Conservation (phyloP, 2,797 vertebrate species). For the Pempheris klunzingeri region DNA sequence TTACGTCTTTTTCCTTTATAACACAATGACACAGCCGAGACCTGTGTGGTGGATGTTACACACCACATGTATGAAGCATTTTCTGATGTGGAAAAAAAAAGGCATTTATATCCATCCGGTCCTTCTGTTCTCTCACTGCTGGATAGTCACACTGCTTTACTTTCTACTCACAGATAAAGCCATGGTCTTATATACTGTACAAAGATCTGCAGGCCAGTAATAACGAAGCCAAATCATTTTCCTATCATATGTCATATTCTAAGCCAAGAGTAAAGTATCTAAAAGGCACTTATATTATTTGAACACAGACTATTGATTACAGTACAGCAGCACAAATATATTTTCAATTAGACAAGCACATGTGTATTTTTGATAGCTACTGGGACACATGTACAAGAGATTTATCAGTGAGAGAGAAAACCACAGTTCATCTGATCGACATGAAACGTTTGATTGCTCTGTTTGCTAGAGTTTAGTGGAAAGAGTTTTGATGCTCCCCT, state of each 20-base stretch:
- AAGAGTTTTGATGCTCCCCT: constrained; percentile 16
- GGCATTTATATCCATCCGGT: constrained; percentile 26
- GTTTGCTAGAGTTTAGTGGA: constrained; percentile 3
- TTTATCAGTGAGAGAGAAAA: constrained; percentile 11
- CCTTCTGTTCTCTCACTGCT: constrained; percentile 15
- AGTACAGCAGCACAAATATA: constrained; percentile 59
- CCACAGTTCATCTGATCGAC: background rate
- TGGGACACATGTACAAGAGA: constrained; percentile 23
- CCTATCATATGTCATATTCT: constrained; percentile 33
- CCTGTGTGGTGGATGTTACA: background rate
- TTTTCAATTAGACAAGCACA: constrained; percentile 53
- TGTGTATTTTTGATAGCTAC: constrained; percentile 43
- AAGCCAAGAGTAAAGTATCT: constrained; percentile 33
- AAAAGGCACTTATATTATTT: constrained; percentile 26
- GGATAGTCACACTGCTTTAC: constrained; percentile 11
- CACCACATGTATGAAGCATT: constrained; percentile 46
- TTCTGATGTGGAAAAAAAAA: constrained; percentile 38
- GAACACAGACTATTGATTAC: constrained; percentile 7
- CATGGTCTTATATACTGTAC: constrained; percentile 15
- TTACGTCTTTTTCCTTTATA: background rate
- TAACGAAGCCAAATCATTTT: constrained; percentile 38
- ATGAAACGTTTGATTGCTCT: constrained; percentile 1
- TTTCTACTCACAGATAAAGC: constrained; percentile 27
- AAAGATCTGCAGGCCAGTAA: constrained; percentile 13
- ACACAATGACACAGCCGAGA: constrained; percentile 10